A percentile compares a stretch with the other conserved stretches of the same genome.
These are phyloP conservation scores for Phasia obesa DNA, from an alignment of 2,888 invertebrate genomes.

Conservation along the genomic window DNA sequence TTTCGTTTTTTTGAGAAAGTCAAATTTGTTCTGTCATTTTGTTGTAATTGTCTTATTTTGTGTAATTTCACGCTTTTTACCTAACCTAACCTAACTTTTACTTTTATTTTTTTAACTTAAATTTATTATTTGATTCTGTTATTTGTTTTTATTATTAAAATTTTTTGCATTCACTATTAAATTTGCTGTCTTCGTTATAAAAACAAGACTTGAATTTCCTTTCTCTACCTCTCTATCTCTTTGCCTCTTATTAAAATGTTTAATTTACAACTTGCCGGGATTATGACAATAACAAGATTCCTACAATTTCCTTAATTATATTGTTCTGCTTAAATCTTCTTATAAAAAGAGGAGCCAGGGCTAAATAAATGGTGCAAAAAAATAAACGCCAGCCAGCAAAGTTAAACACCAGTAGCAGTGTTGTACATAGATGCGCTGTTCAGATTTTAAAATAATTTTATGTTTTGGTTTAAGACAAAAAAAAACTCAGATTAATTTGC, in stretches of 20 bases:
- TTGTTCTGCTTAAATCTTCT: slow-evolving; percentile 30
- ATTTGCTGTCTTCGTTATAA: not conserved
- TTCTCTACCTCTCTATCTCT: not conserved
- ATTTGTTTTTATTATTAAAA: too few relatives aligned
- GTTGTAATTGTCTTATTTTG: too few relatives aligned
- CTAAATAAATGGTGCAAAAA: not conserved
- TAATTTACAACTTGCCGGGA: slow-evolving; percentile 6
- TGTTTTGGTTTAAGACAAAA: slow-evolving; percentile 29
- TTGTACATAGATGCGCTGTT: slow-evolving; percentile 43
- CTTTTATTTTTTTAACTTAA: too few relatives aligned
- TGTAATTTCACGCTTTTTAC: too few relatives aligned
- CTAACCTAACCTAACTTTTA: too few relatives aligned
- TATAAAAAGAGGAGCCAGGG: not conserved
- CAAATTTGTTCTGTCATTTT: too few relatives aligned
- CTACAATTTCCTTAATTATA: slow-evolving; percentile 60
- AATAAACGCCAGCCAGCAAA: not conserved
- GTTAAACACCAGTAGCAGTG: slow-evolving; percentile 61
- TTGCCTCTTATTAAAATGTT: slow-evolving; percentile 40
- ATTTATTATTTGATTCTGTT: too few relatives aligned
- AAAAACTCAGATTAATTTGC: slow-evolving; percentile 45
- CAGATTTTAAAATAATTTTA: slow-evolving; percentile 34
- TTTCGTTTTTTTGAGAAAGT: too few relatives aligned
- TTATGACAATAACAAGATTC: slow-evolving; percentile 7
- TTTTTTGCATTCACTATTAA: too few relatives aligned
- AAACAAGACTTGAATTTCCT: not conserved